Percentiles rank a stretch among this genome's conserved stretches.
phyloP scores from a whole-genome alignment of 1,140 invertebrate genomes.

The Latrodectus geometricus region DNA sequence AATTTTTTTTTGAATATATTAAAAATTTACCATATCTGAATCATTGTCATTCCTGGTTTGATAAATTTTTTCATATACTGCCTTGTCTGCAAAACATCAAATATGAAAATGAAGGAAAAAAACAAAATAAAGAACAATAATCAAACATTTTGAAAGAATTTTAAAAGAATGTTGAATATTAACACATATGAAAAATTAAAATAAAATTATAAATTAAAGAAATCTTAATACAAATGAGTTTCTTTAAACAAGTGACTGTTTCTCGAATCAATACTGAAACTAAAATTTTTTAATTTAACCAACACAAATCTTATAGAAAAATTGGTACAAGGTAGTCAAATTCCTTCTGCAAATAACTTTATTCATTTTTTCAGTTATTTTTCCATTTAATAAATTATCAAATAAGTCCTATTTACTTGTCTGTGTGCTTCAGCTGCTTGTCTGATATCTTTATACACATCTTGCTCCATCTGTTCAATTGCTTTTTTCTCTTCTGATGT shows the following conservation, averaged over 20 bases:
- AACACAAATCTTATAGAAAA: too few species aligned
- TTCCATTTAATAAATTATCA: not conserved
- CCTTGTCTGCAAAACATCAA: conserved; percentile 76
- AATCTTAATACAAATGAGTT: too few species aligned
- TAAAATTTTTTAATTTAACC: not conserved
- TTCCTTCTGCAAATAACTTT: not conserved
- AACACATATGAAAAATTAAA: too few species aligned
- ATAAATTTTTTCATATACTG: conserved; percentile 91
- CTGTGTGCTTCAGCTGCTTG: conserved; percentile 97
- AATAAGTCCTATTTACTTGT: conserved; percentile 73
- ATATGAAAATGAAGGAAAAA: not conserved
- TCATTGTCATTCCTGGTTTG: conserved; percentile 99
- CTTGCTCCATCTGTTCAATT: conserved; percentile 73
- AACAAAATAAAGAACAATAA: too few species aligned
- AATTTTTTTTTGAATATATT: not conserved
- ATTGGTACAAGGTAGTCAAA: not conserved
- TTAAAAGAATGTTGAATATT: too few species aligned
- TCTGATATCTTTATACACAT: conserved; percentile 95
- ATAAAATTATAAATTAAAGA: too few species aligned
- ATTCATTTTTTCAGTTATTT: not conserved
- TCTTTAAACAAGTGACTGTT: not conserved
- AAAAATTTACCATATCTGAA: conserved; percentile 85
- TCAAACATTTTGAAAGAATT: too few species aligned
- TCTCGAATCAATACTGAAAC: not conserved
- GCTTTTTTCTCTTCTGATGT: conserved; percentile 89